Percentiles rank a stretch among this genome's conserved stretches.
phyloP scores from a whole-genome alignment of 1,140 invertebrate species.

The Bilobella aurantiaca region DNA sequence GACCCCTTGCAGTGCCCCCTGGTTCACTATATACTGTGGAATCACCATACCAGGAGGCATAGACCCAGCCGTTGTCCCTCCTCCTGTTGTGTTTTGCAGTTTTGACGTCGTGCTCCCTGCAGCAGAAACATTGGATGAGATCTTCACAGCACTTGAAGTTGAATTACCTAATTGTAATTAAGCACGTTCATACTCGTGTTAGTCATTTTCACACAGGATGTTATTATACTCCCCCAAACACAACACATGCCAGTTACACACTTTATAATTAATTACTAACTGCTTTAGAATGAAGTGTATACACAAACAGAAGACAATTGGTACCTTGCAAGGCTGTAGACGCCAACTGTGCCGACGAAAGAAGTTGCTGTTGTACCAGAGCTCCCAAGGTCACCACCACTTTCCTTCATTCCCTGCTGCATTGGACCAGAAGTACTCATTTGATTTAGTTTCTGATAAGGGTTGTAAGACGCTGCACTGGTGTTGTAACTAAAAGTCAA shows the following conservation, averaged over 20 bases:
- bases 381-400: neutral
- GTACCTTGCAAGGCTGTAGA: slow-evolving; percentile 11
- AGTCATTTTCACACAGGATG: no score
- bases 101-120: neutral
- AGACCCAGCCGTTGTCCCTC: slow-evolving; percentile 12
- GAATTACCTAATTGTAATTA: no score
- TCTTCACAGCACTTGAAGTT: no score
- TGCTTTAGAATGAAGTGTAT: no score
- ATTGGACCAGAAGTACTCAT: neutral
- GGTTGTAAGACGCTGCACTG: neutral
- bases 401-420: neutral
- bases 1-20: slow-evolving; percentile 13
- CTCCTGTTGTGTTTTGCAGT: neutral
- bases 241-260: no score
- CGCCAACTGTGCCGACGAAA: slow-evolving; percentile 25
- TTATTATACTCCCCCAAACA: no score
- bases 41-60: slow-evolving; percentile 35
- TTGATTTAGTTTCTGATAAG: slow-evolving; percentile 1
- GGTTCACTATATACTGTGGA: slow-evolving; percentile 33
- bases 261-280: no score
- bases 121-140: neutral
- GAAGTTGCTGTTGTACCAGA: neutral
- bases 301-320: no score
- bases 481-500: neutral
- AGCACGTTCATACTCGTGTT: no score